phyloP scores from a whole-genome alignment of 2,113 vertebrate species.

The Brevimyrus niger region DNA sequence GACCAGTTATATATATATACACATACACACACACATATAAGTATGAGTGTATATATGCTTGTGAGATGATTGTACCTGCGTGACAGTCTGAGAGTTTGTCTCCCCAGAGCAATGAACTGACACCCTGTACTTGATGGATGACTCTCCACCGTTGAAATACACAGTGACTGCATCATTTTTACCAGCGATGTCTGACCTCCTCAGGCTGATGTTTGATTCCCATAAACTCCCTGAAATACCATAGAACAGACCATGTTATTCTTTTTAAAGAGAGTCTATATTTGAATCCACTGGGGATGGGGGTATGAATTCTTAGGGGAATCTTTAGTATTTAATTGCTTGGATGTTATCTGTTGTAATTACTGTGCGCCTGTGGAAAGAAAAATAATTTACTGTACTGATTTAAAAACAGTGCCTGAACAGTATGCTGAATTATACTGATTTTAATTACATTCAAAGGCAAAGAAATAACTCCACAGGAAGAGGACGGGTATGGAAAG shows the following conservation, averaged over 20 bases:
- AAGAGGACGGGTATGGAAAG: background rate
- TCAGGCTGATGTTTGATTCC: constrained; percentile 20
- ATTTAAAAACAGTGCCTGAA: background rate
- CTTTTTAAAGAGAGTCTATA: background rate
- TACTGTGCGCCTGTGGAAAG: background rate
- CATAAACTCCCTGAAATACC: constrained; percentile 20
- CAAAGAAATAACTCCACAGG: background rate
- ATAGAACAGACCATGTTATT: background rate
- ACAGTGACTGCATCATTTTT: background rate
- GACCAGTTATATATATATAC: no score
- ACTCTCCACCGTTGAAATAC: constrained; percentile 4
- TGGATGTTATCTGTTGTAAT: background rate
- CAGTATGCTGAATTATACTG: background rate
- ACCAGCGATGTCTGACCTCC: background rate
- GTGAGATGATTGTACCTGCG: background rate
- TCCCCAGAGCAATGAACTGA: background rate
- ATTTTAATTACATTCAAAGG: background rate
- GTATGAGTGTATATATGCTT: background rate
- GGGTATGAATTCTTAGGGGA: background rate
- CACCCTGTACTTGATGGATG: constrained; percentile 18
- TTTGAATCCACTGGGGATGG: background rate
- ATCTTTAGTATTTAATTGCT: background rate
- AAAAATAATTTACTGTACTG: no score
- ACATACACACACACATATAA: no score
- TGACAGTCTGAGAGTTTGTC: background rate